Conservation (phyloP, 1,140 invertebrate species). For the Sinonovacula constricta region DNA sequence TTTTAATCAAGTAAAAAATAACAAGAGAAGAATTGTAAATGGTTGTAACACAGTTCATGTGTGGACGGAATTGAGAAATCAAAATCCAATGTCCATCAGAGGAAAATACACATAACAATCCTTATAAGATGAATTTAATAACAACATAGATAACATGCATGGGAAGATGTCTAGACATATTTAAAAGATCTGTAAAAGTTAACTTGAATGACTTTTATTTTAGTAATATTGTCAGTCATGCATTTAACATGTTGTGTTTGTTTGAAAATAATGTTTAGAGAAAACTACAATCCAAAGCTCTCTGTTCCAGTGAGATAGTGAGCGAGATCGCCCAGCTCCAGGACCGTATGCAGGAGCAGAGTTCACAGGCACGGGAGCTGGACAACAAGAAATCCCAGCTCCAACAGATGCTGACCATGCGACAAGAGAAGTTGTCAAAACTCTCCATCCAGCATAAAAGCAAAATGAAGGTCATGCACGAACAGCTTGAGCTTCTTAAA, state of each 20-base stretch:
- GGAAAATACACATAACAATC: no score
- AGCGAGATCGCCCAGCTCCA: conserved; percentile 49
- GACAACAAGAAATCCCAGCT: conserved; percentile 48
- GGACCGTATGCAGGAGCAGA: conserved; percentile 57
- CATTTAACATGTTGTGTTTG: neutral
- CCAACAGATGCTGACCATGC: conserved; percentile 42
- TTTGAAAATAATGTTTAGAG: neutral
- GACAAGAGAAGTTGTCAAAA: conserved; percentile 60
- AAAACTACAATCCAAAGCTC: neutral
- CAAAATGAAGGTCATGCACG: conserved; percentile 48
- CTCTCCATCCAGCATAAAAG: conserved; percentile 58
- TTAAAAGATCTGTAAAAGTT: no score
- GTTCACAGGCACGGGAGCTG: conserved; percentile 23
- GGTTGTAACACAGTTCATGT: no score
- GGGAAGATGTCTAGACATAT: no score
- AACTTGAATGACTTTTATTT: no score
- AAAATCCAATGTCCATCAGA: no score
- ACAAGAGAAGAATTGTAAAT: no score
- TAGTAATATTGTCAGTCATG: no score
- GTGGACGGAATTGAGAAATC: no score
- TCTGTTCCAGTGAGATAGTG: conserved; percentile 50
- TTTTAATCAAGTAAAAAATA: no score
- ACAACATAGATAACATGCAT: no score
- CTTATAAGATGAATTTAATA: no score
- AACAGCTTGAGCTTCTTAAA: conserved; percentile 37